Percentiles rank a stretch among this genome's conserved stretches.
These are phyloP conservation scores for Mellilla xanthometata DNA, from an alignment of 2,888 invertebrate genomes.

Conservation along the genomic window DNA sequence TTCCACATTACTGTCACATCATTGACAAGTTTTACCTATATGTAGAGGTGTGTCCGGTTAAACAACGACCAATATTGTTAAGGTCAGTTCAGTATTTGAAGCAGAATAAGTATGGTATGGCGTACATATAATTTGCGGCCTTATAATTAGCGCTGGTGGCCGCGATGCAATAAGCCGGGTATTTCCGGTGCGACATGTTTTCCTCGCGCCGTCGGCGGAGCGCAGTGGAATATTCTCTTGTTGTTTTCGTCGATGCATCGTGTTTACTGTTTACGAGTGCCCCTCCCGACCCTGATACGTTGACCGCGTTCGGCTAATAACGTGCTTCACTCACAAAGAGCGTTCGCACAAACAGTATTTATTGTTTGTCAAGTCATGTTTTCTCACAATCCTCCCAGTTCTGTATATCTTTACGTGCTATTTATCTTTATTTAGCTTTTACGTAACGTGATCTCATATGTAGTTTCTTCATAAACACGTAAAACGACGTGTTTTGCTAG, in stretches of 20 bases:
- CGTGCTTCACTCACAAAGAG: conserved; percentile 21
- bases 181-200: conserved; percentile 62
- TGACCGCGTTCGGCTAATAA: conserved; percentile 21
- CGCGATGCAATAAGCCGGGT: conserved; percentile 47
- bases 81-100: no score
- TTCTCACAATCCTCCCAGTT: conserved; percentile 4
- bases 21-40: no score
- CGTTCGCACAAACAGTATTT: conserved; percentile 13
- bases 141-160: no score
- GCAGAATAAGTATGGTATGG: no score
- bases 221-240: conserved; percentile 72
- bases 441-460: conserved; percentile 8
- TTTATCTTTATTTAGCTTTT: conserved; percentile 20
- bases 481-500: background rate
- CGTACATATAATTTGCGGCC: no score
- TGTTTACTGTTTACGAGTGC: conserved; percentile 57
- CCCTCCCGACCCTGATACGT: conserved; percentile 29
- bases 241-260: conserved; percentile 56
- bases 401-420: conserved; percentile 7
- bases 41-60: no score
- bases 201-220: conserved; percentile 46
- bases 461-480: conserved; percentile 9
- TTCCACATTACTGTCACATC: no score
- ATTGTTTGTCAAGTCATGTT: conserved; percentile 1
- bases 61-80: no score